These are phyloP conservation scores for Puma concolor DNA, from an alignment of 2,113 vertebrate species.

Conservation along the genomic window DNA sequence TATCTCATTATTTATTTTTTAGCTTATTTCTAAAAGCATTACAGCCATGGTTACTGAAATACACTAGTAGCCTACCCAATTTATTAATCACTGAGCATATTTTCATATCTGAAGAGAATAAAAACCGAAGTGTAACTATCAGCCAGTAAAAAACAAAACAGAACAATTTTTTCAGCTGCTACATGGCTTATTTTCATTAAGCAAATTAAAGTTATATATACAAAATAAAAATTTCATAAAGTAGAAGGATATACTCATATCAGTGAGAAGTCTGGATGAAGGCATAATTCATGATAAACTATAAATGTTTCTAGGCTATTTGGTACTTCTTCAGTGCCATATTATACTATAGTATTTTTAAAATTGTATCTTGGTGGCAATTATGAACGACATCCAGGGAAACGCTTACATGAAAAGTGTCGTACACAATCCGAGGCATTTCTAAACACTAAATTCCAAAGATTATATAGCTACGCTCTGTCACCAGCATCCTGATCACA, in stretches of 20 bases:
- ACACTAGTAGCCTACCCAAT: not conserved
- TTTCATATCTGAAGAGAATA: not conserved
- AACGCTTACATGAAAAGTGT: not conserved
- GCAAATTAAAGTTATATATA: not conserved
- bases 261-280: not conserved
- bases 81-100: not conserved
- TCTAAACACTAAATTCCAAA: not conserved
- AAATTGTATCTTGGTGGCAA: not conserved
- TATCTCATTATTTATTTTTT: slow-evolving; percentile 3
- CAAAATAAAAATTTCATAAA: not conserved
- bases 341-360: not conserved
- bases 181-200: not conserved
- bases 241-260: not conserved
- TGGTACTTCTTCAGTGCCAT: not conserved
- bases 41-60: not conserved
- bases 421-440: not conserved
- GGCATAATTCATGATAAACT: not conserved
- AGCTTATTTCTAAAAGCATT: not conserved
- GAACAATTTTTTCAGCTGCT: not conserved
- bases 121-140: not conserved
- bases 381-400: not conserved
- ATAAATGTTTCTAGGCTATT: not conserved
- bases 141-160: not conserved
- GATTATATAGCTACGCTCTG: not conserved
- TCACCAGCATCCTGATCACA: not conserved